Percentiles rank a stretch among this genome's conserved stretches.
Conservation (phyloP, 2,113 vertebrate species). For the Cebus imitator region DNA sequence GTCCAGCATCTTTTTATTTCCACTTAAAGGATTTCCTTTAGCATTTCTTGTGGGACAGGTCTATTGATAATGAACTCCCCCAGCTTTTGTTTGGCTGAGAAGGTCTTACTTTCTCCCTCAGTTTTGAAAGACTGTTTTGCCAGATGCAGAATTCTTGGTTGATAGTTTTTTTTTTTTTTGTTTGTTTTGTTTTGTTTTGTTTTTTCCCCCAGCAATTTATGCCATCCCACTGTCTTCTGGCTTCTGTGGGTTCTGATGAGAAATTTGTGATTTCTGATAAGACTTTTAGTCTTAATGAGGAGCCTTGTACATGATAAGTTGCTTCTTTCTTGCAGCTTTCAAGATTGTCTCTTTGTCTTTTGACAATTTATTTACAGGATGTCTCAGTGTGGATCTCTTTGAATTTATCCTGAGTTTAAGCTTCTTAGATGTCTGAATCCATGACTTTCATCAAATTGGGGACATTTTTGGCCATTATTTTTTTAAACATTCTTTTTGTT, state of each 20-base stretch:
- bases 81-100: neutral
- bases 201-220: neutral
- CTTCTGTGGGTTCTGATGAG: neutral
- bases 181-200: neutral
- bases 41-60: neutral
- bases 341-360: neutral
- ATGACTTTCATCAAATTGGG: neutral
- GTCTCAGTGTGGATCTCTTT: neutral
- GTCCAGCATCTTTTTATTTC: neutral
- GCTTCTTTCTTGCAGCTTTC: neutral
- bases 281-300: neutral
- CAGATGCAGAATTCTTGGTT: neutral
- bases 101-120: neutral
- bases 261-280: neutral
- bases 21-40: neutral
- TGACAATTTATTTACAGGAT: neutral
- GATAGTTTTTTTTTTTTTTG: neutral
- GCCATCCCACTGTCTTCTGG: neutral
- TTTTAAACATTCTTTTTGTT: neutral
- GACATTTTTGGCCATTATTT: neutral
- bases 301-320: neutral
- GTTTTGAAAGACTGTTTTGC: neutral
- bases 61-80: neutral
- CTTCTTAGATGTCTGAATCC: neutral
- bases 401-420: neutral